Evolutionary conservation across 2,797 vertebrate genomes (phyloP), one percentile per base, ranked within the genome.

Genomic region (Helicolenus hilgendorfi): DNA sequence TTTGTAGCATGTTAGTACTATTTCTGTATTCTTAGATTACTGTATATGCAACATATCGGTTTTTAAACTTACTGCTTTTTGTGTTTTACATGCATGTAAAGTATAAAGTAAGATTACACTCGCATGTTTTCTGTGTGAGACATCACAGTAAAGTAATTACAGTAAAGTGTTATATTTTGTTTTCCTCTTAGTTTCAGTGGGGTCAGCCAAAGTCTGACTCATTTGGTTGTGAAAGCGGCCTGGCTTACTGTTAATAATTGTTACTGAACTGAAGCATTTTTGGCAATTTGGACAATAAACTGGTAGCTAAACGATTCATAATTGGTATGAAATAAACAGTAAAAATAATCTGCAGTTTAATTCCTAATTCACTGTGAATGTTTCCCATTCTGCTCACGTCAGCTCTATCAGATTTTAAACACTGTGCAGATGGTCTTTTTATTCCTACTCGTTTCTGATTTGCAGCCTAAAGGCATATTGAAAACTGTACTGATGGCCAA

Each of bases 401-500:
- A 77, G 69, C 69, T 65, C 15, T 45, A 84, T 76, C 53, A 69
- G 27, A 78, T 68, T 86, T 72, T 86, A 82, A 68, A 60, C 27
- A 13, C 53, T 38, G 65, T 77, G 65, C 62, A 78, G 84, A 91
- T 78, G 11, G 29, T 2, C 15, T 15, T 75, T 84, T 87, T 77
- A 90, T 84, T 80, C 67, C 45, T n/a, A 18, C 65, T 81, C 63
- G 1, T 77, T 74, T 81, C 58, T 87, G 69, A 89, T 83, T 90
- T 89, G 45, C 56, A 72, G 73, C 79, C 83, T 75, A 13, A n/a
- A 77, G 55, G 59, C 72, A 81, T 70, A 72, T 31, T 86, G 67
- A 83, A 75, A 85, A 79, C 83, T 78, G 20, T 72, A 71, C 77
- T 86, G 77, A 85, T 86, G 69, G 79, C 77, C 35, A 85, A n/a